phyloP scores from a whole-genome alignment of 2,113 vertebrate genomes.

The Cromileptes altivelis region DNA sequence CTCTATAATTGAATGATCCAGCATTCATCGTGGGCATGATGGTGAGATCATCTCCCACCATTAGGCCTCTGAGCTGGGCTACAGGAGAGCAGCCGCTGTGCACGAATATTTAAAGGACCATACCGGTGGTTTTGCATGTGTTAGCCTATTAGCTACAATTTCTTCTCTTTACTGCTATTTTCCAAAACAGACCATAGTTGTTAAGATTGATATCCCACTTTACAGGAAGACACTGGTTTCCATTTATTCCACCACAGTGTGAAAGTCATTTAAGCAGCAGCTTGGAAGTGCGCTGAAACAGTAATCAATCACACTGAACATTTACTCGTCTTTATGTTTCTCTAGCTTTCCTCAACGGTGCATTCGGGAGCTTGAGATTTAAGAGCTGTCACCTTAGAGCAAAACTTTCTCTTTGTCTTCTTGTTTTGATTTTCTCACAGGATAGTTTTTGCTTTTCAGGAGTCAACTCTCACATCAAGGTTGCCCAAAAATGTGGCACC shows the following conservation, averaged over 20 bases:
- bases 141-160: neutral
- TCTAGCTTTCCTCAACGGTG: neutral
- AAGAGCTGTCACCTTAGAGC: neutral
- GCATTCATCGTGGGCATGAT: slow-evolving; percentile 63
- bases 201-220: slow-evolving; percentile 1
- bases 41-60: slow-evolving; percentile 72
- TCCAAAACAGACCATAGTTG: neutral
- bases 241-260: slow-evolving; percentile 17
- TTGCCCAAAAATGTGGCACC: too few relatives aligned
- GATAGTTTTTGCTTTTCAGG: neutral
- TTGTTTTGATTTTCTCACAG: neutral
- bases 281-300: neutral
- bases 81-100: slow-evolving; percentile 6
- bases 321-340: neutral
- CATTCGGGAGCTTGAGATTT: neutral
- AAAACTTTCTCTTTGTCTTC: neutral
- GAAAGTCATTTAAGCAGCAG: slow-evolving; percentile 33
- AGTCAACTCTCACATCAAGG: neutral
- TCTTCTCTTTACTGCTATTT: neutral
- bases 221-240: slow-evolving; percentile 7
- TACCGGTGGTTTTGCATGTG: neutral
- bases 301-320: slow-evolving; percentile 16
- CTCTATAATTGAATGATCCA: slow-evolving; percentile 76
- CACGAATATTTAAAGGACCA: neutral
- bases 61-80: slow-evolving; percentile 43